phyloP scores from a whole-genome alignment of 2,888 invertebrate genomes.

The Abrostola tripartita region DNA sequence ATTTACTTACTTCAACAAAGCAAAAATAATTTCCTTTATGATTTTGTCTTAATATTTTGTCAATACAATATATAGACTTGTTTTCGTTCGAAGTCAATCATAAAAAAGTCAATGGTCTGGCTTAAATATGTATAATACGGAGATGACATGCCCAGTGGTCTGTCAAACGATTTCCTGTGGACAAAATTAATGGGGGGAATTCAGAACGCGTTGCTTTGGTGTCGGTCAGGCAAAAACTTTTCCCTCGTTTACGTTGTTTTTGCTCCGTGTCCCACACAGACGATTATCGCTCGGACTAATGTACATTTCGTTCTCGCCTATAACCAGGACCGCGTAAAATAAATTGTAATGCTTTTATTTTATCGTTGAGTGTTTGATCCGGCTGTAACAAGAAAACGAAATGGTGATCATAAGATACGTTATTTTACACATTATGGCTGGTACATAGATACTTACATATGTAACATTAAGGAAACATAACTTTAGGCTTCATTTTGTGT shows the following conservation, averaged over 20 bases:
- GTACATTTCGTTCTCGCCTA: constrained; percentile 47
- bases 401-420: constrained; percentile 4
- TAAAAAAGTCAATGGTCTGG: constrained; percentile 26
- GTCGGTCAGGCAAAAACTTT: constrained; percentile 64
- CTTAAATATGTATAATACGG: constrained; percentile 43
- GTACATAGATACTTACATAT: too few species aligned
- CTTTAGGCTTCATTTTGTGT: neutral
- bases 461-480: too few species aligned
- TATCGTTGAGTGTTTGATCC: constrained; percentile 24
- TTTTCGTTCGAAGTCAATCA: constrained; percentile 4
- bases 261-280: constrained; percentile 55
- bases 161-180: constrained; percentile 66
- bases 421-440: neutral
- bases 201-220: constrained; percentile 58
- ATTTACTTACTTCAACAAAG: constrained; percentile 10
- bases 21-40: constrained; percentile 1
- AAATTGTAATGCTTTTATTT: constrained; percentile 49
- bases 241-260: constrained; percentile 58
- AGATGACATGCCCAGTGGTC: constrained; percentile 58
- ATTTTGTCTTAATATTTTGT: neutral
- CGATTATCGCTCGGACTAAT: constrained; percentile 52
- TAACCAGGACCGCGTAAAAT: constrained; percentile 43
- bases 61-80: constrained; percentile 3
- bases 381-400: constrained; percentile 14
- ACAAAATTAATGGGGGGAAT: constrained; percentile 68